Percentiles rank a stretch among this genome's conserved stretches.
phyloP scores from a whole-genome alignment of 2,113 vertebrate species.

The Pelobates fuscus region DNA sequence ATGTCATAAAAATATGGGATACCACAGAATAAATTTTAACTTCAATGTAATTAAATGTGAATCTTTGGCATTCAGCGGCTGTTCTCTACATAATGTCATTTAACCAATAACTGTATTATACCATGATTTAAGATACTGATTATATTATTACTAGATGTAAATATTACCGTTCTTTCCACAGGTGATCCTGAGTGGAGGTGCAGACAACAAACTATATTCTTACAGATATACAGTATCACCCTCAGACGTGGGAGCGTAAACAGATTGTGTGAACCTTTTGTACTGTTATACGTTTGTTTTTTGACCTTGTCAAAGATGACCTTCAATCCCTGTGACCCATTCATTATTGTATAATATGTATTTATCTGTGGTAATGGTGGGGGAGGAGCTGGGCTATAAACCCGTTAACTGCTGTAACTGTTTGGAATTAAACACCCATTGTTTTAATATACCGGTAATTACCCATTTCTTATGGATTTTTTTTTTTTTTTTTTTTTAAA shows the following conservation, averaged over 20 bases:
- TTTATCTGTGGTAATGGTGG: not conserved
- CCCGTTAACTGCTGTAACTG: not conserved
- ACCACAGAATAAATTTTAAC: too few species aligned
- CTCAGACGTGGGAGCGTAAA: constrained; percentile 84
- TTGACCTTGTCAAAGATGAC: not conserved
- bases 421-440: not conserved
- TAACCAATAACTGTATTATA: too few species aligned
- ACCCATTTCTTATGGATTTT: not conserved
- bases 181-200: constrained; percentile 93
- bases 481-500: too few species aligned
- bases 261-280: not conserved
- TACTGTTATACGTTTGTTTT: not conserved
- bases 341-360: not conserved
- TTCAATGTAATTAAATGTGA: too few species aligned
- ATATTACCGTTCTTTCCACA: constrained; percentile 57
- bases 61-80: too few species aligned
- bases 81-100: too few species aligned
- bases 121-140: too few species aligned
- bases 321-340: not conserved
- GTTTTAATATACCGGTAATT: not conserved
- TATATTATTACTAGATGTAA: too few species aligned
- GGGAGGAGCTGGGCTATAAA: too few species aligned
- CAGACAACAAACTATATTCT: constrained; percentile 96
- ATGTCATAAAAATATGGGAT: too few species aligned
- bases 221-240: constrained; percentile 80